phyloP scores from a whole-genome alignment of 2,113 vertebrate genomes.

The Nettapus auritus region DNA sequence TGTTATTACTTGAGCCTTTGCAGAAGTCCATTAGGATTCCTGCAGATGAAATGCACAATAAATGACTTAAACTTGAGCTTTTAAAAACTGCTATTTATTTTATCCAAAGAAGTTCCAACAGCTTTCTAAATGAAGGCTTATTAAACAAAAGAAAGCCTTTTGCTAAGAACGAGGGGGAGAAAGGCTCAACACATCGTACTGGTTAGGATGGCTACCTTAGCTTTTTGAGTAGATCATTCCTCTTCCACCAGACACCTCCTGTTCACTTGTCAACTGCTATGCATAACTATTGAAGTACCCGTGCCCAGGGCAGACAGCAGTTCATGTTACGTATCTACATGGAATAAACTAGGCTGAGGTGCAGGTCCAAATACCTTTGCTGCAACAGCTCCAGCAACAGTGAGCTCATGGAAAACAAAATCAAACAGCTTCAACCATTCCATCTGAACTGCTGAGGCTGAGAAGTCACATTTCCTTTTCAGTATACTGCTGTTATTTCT shows the following conservation, averaged over 20 bases:
- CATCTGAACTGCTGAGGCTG: not conserved
- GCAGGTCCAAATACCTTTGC: not conserved
- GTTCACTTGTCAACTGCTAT: not conserved
- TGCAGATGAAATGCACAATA: not conserved
- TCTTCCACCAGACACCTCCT: not conserved
- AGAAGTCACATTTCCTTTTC: not conserved
- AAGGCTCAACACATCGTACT: not conserved
- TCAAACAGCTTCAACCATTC: not conserved
- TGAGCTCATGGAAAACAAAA: not conserved
- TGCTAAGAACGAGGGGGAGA: not conserved
- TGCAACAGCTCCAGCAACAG: not conserved
- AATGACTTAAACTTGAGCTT: not conserved
- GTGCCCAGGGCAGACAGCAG: no score
- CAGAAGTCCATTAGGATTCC: not conserved
- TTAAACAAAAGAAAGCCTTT: not conserved
- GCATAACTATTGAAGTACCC: not conserved
- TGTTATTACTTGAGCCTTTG: not conserved
- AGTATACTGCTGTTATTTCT: rapidly evolving
- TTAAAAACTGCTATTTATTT: not conserved
- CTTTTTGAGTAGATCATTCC: not conserved
- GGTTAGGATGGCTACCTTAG: not conserved
- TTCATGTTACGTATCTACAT: rapidly evolving
- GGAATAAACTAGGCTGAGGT: not conserved
- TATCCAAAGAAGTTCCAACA: not conserved
- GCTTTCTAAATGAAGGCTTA: not conserved